These are phyloP conservation scores for Graphium colonna DNA, from an alignment of 2,888 invertebrate species.

Conservation along the genomic window DNA sequence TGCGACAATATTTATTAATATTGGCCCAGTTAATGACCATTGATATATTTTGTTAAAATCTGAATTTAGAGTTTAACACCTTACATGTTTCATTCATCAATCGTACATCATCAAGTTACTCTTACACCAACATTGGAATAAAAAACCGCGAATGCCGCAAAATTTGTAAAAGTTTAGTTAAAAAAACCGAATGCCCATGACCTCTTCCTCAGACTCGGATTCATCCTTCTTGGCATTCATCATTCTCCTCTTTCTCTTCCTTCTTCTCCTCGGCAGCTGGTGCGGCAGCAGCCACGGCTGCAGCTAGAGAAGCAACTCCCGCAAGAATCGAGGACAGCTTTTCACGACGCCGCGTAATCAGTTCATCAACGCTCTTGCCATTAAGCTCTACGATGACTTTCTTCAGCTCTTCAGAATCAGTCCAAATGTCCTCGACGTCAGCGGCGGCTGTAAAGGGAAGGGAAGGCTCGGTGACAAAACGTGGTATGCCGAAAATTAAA, in stretches of 20 bases:
- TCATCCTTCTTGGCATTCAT: slow-evolving; percentile 94
- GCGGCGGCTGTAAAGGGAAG: slow-evolving; percentile 87
- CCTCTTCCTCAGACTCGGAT: slow-evolving; percentile 96
- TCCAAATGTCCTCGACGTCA: slow-evolving; percentile 97
- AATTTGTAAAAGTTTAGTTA: slow-evolving; percentile 81
- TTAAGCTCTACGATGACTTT: slow-evolving; percentile 92
- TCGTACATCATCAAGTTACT: slow-evolving; percentile 65
- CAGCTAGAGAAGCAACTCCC: slow-evolving; percentile 89
- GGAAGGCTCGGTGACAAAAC: too few species aligned
- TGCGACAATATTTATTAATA: too few species aligned
- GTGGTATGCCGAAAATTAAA: too few species aligned
- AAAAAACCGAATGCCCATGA: slow-evolving; percentile 99
- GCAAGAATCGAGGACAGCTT: slow-evolving; percentile 97
- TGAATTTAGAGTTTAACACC: too few species aligned
- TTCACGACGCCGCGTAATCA: slow-evolving; percentile 93
- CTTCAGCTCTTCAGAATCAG: slow-evolving; percentile 91
- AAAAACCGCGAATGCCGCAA: slow-evolving; percentile 57
- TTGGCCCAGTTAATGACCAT: too few species aligned
- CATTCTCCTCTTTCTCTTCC: slow-evolving; percentile 89
- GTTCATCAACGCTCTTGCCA: slow-evolving; percentile 94
- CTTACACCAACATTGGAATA: slow-evolving; percentile 72
- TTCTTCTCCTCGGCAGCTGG: slow-evolving; percentile 86
- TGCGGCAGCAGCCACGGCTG: slow-evolving; percentile 82
- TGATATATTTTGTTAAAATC: too few species aligned
- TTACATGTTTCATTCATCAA: too few species aligned